Conservation (phyloP, 2,113 vertebrate genomes). For the Gadus chalcogrammus region DNA sequence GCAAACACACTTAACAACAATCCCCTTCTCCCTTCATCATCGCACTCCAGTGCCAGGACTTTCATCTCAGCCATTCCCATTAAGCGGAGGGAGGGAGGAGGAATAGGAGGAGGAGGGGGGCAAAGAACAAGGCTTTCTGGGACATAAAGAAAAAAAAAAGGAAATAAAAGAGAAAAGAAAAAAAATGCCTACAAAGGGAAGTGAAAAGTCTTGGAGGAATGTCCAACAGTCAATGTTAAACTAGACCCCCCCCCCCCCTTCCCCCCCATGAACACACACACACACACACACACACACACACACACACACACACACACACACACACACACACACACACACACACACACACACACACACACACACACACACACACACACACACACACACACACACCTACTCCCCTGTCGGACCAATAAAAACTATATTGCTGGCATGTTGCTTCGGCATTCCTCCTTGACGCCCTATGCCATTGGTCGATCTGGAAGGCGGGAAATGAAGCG, state of each 20-base stretch:
- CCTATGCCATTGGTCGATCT: conserved; percentile 55
- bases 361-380: no score
- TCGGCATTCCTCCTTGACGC: conserved; percentile 42
- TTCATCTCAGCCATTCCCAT: conserved; percentile 26
- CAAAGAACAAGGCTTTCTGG: conserved; percentile 22
- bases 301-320: background rate
- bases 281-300: no score
- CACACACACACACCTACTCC: background rate
- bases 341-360: background rate
- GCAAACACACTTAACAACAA: conserved; percentile 47
- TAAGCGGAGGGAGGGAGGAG: conserved; percentile 4
- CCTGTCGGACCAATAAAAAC: conserved; percentile 11
- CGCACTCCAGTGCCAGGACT: conserved; percentile 35
- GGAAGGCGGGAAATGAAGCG: conserved; percentile 60
- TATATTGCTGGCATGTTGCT: conserved; percentile 42
- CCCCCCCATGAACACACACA: no score
- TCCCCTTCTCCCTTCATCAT: conserved; percentile 34
- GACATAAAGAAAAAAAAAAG: background rate
- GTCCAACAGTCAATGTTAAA: conserved; percentile 19
- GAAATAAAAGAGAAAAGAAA: conserved; percentile 2
- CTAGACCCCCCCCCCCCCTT: no score
- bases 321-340: no score
- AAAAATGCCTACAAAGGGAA: conserved; percentile 3
- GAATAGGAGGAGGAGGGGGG: background rate
- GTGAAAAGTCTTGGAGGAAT: conserved; percentile 42